Evolutionary conservation across 2,888 invertebrate genomes (phyloP).

Genomic region (Tiphia femorata): DNA sequence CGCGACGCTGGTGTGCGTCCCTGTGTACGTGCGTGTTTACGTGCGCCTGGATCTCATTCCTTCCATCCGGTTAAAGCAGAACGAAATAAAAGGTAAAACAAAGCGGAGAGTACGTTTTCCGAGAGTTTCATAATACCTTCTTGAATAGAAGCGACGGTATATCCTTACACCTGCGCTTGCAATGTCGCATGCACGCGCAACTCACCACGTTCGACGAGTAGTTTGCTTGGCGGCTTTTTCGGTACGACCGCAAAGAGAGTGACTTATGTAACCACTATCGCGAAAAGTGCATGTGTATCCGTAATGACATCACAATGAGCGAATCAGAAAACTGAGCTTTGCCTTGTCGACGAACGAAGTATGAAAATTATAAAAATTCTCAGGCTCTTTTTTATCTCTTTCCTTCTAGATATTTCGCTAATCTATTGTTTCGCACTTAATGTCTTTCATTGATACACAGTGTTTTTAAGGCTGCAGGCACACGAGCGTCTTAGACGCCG

Average conservation of each 20-base stretch:
- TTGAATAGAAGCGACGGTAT: slow-evolving; percentile 50
- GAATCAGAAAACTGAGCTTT: slow-evolving; percentile 21
- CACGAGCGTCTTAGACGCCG: too few species aligned
- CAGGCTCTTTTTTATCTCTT: background rate
- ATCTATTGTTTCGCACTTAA: background rate
- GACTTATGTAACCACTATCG: too few species aligned
- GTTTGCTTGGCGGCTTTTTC: slow-evolving; percentile 42
- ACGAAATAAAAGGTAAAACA: slow-evolving; percentile 51
- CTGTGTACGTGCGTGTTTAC: background rate
- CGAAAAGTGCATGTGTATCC: too few species aligned
- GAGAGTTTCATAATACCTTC: slow-evolving; percentile 54
- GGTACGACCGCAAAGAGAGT: too few species aligned
- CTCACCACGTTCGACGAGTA: slow-evolving; percentile 39
- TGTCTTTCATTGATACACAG: background rate
- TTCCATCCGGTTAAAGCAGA: slow-evolving; percentile 51
- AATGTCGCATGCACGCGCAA: slow-evolving; percentile 40
- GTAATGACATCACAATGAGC: too few species aligned
- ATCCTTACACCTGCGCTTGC: slow-evolving; percentile 47
- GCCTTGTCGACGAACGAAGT: slow-evolving; percentile 16
- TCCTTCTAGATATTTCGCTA: background rate
- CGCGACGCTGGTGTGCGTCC: too few species aligned
- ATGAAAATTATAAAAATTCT: slow-evolving; percentile 21
- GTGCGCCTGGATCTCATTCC: slow-evolving; percentile 45
- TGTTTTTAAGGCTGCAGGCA: too few species aligned
- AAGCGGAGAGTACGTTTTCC: slow-evolving; percentile 46